Conservation (phyloP, 2,113 vertebrate species). For the Lepidothrix coronata region DNA sequence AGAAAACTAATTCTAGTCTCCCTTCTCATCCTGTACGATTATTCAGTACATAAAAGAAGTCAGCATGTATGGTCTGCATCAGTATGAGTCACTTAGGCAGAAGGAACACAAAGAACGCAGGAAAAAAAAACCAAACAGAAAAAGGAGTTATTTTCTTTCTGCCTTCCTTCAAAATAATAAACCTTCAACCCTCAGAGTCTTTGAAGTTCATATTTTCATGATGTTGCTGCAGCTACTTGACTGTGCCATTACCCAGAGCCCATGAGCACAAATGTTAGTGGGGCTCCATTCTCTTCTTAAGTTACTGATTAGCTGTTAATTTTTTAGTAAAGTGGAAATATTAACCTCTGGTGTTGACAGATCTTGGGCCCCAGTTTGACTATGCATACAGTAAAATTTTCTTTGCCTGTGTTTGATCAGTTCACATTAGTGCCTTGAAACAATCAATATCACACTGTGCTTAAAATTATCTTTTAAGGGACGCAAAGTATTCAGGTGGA, state of each 20-base stretch:
- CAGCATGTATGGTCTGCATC: neutral
- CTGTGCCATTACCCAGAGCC: neutral
- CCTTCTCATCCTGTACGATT: neutral
- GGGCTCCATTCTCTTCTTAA: neutral
- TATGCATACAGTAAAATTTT: conserved; percentile 16
- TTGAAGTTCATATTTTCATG: neutral
- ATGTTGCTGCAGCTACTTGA: neutral
- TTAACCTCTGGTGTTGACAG: neutral
- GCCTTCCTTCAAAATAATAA: neutral
- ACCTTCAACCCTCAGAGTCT: neutral
- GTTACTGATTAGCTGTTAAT: neutral
- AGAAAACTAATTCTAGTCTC: neutral
- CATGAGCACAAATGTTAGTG: neutral
- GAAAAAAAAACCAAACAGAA: neutral
- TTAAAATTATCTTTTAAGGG: conserved; percentile 62
- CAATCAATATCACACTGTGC: conserved; percentile 67
- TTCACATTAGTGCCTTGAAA: conserved; percentile 23
- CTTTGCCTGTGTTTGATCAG: conserved; percentile 27
- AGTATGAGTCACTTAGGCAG: neutral
- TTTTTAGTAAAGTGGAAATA: conserved; percentile 9
- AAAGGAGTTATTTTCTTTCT: neutral
- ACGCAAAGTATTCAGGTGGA: conserved; percentile 50
- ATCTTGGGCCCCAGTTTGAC: neutral
- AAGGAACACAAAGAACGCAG: neutral
- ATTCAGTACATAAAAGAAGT: neutral